phyloP scores from a whole-genome alignment of 2,113 vertebrate genomes.

The Urocynchramus pylzowi region DNA sequence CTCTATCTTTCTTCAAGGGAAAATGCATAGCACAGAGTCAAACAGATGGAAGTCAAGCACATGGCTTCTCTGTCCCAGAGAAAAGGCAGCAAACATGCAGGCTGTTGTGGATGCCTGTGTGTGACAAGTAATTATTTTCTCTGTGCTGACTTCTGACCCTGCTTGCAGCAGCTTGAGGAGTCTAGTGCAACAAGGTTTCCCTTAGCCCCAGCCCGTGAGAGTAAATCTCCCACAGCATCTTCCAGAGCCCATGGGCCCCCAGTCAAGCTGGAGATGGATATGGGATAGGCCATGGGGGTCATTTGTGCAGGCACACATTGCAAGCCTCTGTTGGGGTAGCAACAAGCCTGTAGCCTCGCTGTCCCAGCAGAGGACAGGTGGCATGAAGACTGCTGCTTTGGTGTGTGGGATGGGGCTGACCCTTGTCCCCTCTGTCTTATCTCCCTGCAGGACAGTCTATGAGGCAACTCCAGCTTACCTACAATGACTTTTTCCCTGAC shows the following conservation, averaged over 20 bases:
- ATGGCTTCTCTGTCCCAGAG: neutral
- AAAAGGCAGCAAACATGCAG: neutral
- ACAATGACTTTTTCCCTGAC: slow-evolving; percentile 88
- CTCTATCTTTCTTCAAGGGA: neutral
- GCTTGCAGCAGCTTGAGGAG: neutral
- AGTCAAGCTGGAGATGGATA: neutral
- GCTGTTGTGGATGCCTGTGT: neutral
- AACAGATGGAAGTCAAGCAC: neutral
- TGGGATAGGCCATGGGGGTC: neutral
- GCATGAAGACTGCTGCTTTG: neutral
- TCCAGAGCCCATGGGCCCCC: rapidly evolving
- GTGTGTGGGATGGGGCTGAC: neutral
- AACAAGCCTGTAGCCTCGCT: neutral
- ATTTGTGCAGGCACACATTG: neutral
- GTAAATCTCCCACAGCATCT: neutral
- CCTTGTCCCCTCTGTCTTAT: neutral
- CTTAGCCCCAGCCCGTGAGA: neutral
- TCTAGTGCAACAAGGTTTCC: neutral
- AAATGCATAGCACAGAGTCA: neutral
- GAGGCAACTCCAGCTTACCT: slow-evolving; percentile 78
- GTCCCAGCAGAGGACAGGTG: neutral
- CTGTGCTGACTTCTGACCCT: neutral
- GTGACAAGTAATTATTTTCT: neutral
- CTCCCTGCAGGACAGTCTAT: slow-evolving; percentile 68
- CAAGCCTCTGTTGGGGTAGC: neutral